Conservation (phyloP, 2,113 vertebrate species). For the Lepisosteus osseus region DNA sequence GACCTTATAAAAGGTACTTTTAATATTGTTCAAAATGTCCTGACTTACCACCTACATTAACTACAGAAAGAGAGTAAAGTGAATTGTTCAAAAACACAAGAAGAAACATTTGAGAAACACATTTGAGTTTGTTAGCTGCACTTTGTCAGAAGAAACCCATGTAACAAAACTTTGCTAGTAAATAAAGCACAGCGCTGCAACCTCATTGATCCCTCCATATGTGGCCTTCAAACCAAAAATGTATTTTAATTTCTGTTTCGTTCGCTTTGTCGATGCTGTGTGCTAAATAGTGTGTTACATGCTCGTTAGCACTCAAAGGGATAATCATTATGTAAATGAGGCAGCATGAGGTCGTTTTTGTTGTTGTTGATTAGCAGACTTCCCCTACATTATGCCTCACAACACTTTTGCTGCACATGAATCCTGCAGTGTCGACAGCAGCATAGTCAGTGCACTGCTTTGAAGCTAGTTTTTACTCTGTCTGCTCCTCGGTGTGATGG, state of each 20-base stretch:
- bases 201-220: too few relatives aligned
- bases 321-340: conserved; percentile 22
- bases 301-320: conserved; percentile 24
- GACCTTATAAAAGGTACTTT: too few relatives aligned
- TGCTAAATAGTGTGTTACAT: conserved; percentile 21
- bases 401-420: conserved; percentile 8
- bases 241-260: conserved; percentile 8
- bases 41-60: too few relatives aligned
- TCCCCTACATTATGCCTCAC: conserved; percentile 4
- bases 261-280: conserved; percentile 16
- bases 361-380: conserved; percentile 22
- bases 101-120: too few relatives aligned
- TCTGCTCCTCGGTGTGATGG: neutral
- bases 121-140: too few relatives aligned
- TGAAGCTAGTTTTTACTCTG: conserved; percentile 6
- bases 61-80: too few relatives aligned
- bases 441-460: too few relatives aligned
- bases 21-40: too few relatives aligned
- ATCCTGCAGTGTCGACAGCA: neutral
- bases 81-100: too few relatives aligned
- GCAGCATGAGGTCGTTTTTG: conserved; percentile 21
- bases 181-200: too few relatives aligned
- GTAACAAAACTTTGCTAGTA: too few relatives aligned
- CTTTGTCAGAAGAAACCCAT: too few relatives aligned
- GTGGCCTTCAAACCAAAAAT: conserved; percentile 4